Evolutionary conservation across 2,797 vertebrate species (phyloP).

Genomic region (Allobates femoralis): DNA sequence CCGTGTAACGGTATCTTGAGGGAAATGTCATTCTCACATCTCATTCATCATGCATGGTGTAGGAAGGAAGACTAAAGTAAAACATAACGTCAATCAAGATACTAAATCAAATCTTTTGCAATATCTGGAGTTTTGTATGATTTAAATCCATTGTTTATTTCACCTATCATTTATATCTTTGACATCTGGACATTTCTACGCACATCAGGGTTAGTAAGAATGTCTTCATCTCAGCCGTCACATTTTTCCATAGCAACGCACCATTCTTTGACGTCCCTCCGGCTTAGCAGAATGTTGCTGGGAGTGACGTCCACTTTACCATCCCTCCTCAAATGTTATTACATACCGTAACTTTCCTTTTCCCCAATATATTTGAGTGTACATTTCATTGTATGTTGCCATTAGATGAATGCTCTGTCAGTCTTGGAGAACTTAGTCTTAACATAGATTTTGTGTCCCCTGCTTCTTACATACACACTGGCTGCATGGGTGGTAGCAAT

Average conservation of each 20-base stretch:
- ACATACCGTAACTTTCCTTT: neutral
- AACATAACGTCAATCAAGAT: neutral
- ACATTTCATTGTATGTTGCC: neutral
- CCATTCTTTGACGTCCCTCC: slow-evolving; percentile 19
- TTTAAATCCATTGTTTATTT: slow-evolving; percentile 29
- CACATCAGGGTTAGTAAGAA: slow-evolving; percentile 24
- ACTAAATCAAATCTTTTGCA: neutral
- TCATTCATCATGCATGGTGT: neutral
- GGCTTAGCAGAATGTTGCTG: slow-evolving; percentile 1
- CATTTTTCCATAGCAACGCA: slow-evolving; percentile 24
- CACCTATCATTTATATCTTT: slow-evolving; percentile 57
- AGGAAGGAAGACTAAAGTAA: neutral
- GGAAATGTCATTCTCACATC: neutral
- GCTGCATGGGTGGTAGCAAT: neutral
- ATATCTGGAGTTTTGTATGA: neutral
- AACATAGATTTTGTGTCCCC: neutral
- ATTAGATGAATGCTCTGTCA: neutral
- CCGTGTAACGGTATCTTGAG: no score
- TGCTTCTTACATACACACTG: neutral
- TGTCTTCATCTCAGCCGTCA: slow-evolving; percentile 6
- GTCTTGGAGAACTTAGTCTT: neutral
- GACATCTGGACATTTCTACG: slow-evolving; percentile 53
- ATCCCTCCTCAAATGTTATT: neutral
- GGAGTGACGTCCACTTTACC: neutral
- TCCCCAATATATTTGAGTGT: neutral